Conservation (phyloP, 2,797 vertebrate species). For the Paratrypauchen microcephalus region DNA sequence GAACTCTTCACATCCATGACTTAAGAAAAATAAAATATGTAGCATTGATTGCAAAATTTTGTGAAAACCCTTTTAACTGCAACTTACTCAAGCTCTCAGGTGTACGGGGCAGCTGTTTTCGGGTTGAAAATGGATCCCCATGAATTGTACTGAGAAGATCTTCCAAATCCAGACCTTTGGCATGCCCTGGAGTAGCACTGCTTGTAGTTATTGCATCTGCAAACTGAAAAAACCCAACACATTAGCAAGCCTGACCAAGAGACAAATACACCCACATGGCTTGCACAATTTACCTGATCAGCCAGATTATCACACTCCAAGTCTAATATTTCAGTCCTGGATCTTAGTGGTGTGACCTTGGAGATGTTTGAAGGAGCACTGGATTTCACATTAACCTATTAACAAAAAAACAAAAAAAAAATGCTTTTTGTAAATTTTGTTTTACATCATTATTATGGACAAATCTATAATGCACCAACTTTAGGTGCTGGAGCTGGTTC, state of each 20-base stretch:
- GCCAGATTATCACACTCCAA: constrained; percentile 69
- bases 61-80: background rate
- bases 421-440: too few species aligned
- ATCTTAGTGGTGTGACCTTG: constrained; percentile 22
- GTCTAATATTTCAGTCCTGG: constrained; percentile 50
- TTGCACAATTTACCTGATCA: constrained; percentile 54
- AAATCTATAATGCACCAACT: background rate
- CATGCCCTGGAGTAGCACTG: constrained; percentile 42
- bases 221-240: constrained; percentile 72
- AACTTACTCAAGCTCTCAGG: constrained; percentile 88
- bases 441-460: background rate
- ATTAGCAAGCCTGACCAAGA: background rate
- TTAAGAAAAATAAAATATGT: background rate
- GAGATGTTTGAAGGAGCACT: background rate
- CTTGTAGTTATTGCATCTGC: constrained; percentile 72
- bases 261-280: background rate
- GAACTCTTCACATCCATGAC: constrained; percentile 76
- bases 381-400: constrained; percentile 37
- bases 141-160: constrained; percentile 72
- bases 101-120: constrained; percentile 84
- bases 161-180: constrained; percentile 69
- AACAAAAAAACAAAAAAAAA: background rate
- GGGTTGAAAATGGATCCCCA: constrained; percentile 82
- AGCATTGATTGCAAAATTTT: background rate
- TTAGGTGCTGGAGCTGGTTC: background rate